Conservation (phyloP, 2,888 invertebrate species). For the Brachypalpus laphriformis region DNA sequence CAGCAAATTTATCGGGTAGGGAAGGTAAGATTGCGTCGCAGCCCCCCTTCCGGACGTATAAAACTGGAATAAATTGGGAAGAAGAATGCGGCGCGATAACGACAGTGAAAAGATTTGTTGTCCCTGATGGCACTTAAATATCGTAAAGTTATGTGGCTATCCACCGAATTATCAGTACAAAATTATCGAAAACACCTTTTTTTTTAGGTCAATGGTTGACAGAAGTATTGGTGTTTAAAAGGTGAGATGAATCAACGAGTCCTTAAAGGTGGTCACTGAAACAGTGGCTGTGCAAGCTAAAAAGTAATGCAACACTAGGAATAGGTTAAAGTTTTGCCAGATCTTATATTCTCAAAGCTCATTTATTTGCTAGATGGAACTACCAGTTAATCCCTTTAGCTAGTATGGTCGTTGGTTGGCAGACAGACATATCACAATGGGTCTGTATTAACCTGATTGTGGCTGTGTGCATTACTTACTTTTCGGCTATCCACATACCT, state of each 20-base stretch:
- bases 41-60: background rate
- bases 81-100: conserved; percentile 6
- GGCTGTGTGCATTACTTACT: too few relatives aligned
- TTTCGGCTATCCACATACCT: too few relatives aligned
- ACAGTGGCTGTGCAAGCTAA: too few relatives aligned
- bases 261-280: too few relatives aligned
- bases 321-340: too few relatives aligned
- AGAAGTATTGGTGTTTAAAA: background rate
- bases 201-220: conserved; percentile 28
- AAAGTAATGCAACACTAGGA: too few relatives aligned
- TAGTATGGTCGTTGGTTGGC: too few relatives aligned
- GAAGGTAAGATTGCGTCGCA: background rate
- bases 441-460: too few relatives aligned
- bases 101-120: conserved; percentile 17
- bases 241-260: background rate
- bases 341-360: too few relatives aligned
- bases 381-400: too few relatives aligned
- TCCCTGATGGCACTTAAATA: background rate
- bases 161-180: background rate
- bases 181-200: conserved; percentile 11
- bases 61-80: conserved; percentile 8
- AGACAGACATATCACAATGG: too few relatives aligned
- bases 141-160: background rate
- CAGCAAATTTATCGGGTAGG: conserved; percentile 3
- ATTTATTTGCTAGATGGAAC: too few relatives aligned